A percentile compares a stretch with the other conserved stretches of the same genome.
Conservation (phyloP, 2,888 invertebrate species). For the Lasiommata megera region DNA sequence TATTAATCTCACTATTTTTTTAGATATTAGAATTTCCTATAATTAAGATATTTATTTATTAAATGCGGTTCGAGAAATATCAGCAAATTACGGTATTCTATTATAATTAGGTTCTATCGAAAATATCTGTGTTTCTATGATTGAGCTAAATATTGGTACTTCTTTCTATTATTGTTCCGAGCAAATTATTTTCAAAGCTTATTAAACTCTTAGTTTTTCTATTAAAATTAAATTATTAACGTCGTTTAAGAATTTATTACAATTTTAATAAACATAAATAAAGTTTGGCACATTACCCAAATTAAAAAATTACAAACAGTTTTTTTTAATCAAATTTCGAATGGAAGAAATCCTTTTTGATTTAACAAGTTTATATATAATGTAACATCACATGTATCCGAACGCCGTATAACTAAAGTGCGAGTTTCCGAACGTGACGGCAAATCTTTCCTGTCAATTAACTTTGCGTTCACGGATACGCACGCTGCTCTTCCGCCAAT, state of each 20-base stretch:
- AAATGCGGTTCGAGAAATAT: slow-evolving; percentile 35
- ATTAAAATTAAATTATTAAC: background rate
- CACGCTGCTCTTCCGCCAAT: no score
- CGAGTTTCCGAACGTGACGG: no score
- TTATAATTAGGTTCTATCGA: slow-evolving; percentile 26
- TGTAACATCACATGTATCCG: no score
- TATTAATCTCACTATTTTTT: slow-evolving; percentile 37
- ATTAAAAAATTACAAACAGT: slow-evolving; percentile 20
- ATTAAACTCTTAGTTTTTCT: slow-evolving; percentile 12
- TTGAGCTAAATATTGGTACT: slow-evolving; percentile 37
- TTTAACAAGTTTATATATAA: no score
- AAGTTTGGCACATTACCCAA: slow-evolving; percentile 37
- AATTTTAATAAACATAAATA: slow-evolving; percentile 12
- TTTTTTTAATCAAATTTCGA: no score
- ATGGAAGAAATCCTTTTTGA: no score
- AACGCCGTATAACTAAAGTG: no score
- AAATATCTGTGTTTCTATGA: slow-evolving; percentile 32
- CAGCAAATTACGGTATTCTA: slow-evolving; percentile 24
- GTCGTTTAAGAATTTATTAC: background rate
- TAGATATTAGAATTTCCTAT: slow-evolving; percentile 33
- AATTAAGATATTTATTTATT: slow-evolving; percentile 21
- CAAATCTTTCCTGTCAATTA: no score
- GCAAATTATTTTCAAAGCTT: slow-evolving; percentile 22
- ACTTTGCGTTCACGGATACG: no score
- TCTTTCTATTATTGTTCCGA: slow-evolving; percentile 28